Percentiles rank a stretch among this genome's conserved stretches.
Evolutionary conservation across 2,888 invertebrate species (phyloP).

Genomic region (Plebejus anna): DNA sequence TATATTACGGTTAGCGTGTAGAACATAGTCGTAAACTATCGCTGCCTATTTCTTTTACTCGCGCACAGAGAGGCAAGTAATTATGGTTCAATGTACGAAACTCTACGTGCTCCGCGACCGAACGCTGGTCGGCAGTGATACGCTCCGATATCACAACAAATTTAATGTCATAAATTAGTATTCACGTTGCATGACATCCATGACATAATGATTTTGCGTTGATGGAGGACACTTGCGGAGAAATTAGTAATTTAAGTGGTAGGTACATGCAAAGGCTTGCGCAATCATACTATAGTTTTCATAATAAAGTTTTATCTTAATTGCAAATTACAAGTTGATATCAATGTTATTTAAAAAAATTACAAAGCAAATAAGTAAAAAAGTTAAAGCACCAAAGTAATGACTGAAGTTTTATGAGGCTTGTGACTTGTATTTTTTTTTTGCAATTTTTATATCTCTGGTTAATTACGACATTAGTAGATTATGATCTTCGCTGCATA

Average conservation of each 20-base stretch:
- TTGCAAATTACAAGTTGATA: not conserved
- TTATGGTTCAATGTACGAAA: not conserved
- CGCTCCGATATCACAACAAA: constrained; percentile 43
- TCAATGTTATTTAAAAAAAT: not conserved
- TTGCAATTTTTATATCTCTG: not conserved
- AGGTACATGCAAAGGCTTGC: not conserved
- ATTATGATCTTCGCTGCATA: not conserved
- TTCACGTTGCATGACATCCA: constrained; percentile 58
- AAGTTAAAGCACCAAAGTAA: not conserved
- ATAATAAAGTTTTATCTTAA: not conserved
- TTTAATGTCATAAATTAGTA: constrained; percentile 62
- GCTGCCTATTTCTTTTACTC: too few species aligned
- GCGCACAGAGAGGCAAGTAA: not conserved
- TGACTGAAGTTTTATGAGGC: not conserved
- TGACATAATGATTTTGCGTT: constrained; percentile 51
- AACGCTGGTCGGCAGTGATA: not conserved
- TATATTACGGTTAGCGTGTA: not conserved
- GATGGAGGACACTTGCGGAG: constrained; percentile 50
- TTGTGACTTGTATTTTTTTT: not conserved
- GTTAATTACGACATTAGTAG: not conserved
- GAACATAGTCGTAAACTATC: not conserved
- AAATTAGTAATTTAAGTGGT: constrained; percentile 23
- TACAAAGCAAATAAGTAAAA: not conserved
- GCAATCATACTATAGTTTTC: not conserved
- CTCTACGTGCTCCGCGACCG: not conserved